phyloP scores from a whole-genome alignment of 1,140 invertebrate species.

The Caenorhabditis brenneri region DNA sequence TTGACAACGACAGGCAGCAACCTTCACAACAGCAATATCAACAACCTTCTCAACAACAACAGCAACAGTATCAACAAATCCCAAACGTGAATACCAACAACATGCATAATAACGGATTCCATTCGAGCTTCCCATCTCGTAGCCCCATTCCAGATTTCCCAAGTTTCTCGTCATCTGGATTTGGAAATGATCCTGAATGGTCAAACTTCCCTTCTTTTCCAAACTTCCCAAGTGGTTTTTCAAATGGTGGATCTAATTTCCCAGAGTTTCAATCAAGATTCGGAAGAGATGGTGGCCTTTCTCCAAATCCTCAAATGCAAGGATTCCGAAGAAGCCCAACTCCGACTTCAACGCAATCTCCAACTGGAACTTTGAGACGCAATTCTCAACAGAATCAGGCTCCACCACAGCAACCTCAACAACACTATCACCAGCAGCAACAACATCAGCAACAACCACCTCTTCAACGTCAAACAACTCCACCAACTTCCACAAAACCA shows the following conservation, averaged over 20 bases:
- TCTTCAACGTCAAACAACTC: conserved; percentile 11
- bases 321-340: conserved; percentile 5
- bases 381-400: conserved; percentile 9
- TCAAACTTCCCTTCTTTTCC: conserved; percentile 13
- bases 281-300: conserved; percentile 14
- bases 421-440: background rate
- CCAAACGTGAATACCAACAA: conserved; percentile 8
- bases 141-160: conserved; percentile 27
- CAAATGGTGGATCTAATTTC: background rate
- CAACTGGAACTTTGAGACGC: background rate
- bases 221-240: conserved; percentile 1
- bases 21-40: background rate
- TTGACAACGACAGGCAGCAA: background rate
- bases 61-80: background rate
- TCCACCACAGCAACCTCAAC: background rate
- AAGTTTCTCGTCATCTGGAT: background rate
- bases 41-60: background rate
- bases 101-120: conserved; percentile 38
- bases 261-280: background rate
- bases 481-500: background rate
- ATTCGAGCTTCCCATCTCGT: background rate
- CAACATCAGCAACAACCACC: background rate
- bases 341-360: background rate
- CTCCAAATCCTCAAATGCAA: background rate
- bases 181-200: conserved; percentile 12